Evolutionary conservation across 2,888 invertebrate species (phyloP).

Genomic region (Acleris laterana): DNA sequence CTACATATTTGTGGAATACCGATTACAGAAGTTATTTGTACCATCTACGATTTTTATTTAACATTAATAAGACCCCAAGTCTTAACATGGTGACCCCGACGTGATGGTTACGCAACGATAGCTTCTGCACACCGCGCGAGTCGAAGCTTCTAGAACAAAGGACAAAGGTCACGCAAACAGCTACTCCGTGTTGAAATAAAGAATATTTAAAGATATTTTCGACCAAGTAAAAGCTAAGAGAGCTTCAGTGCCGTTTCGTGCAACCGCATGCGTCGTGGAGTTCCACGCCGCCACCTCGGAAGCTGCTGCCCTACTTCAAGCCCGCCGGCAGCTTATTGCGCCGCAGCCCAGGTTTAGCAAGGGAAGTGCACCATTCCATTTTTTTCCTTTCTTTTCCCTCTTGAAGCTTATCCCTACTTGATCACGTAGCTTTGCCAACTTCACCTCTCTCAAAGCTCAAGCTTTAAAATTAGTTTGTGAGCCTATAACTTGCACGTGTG

Average conservation of each 20-base stretch:
- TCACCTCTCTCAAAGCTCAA: neutral
- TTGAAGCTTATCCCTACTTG: neutral
- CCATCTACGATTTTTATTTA: no score
- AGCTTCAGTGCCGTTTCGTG: neutral
- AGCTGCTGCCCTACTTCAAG: neutral
- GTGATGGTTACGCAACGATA: conserved; percentile 2
- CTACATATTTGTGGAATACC: no score
- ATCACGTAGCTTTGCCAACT: neutral
- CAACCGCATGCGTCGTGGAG: neutral
- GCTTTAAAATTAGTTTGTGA: no score
- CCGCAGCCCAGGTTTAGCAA: conserved; percentile 6
- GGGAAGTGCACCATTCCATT: conserved; percentile 2
- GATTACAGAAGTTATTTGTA: no score
- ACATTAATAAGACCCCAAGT: no score
- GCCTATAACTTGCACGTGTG: no score
- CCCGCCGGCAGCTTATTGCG: neutral
- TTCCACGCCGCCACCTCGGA: neutral
- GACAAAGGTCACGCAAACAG: neutral
- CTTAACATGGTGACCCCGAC: neutral
- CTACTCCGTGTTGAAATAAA: neutral
- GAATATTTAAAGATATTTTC: no score
- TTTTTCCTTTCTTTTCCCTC: neutral
- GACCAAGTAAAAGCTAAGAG: neutral
- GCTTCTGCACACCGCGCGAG: conserved; percentile 1
- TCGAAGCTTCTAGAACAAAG: conserved; percentile 1